Evolutionary conservation across 2,888 invertebrate species (phyloP), one percentile per base, ranked within the genome.

Genomic region (Apomyelois bistriatella): DNA sequence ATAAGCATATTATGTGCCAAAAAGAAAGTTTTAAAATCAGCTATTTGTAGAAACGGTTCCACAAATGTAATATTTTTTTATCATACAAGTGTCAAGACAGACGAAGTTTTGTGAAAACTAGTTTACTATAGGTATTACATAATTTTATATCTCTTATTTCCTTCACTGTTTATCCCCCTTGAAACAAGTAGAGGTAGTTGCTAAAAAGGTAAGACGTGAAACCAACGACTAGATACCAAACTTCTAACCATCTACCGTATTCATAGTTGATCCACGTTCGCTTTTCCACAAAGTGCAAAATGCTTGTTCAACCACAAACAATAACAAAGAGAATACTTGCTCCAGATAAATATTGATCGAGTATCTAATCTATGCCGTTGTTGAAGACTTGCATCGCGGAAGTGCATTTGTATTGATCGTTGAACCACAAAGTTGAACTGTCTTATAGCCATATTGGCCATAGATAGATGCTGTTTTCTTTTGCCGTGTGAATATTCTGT

Each of bases 311-410:
- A 41, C 49, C 49, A 40, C 49, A 50, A 50, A 50, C 49, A 50
- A 50, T 50, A 32, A 22, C 8, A 22, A 22, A 22, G 28, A 38
- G 36, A 35, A 15, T 15, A 36, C 22, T 37, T n/a, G 40, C 38
- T 40, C 38, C 30, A 49, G 28, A 49, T 49, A 40, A 49, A 38
- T 38, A 49, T 49, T 49, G 49, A 49, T 40, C 40, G 40, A n/a
- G n/a, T n/a, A n/a, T n/a, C n/a, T n/a, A n/a, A n/a, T 1, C 13
- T 13, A 13, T 49, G 13, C 48, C 38, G 30, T 38, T 49, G 30
- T 38, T 49, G 37, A 7, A 13, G 17, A 13, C 7, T 13, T 38
- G 49, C 30, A 50, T 50, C 40, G 32, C 49, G 49, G 41, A 50
- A 50, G 32, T 40, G 22, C 36, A 37, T 30, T 30, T 43, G 28